Evolutionary conservation across 2,113 vertebrate genomes (phyloP), one percentile per base, ranked within the genome.

Genomic region (Ctenomys sociabilis): DNA sequence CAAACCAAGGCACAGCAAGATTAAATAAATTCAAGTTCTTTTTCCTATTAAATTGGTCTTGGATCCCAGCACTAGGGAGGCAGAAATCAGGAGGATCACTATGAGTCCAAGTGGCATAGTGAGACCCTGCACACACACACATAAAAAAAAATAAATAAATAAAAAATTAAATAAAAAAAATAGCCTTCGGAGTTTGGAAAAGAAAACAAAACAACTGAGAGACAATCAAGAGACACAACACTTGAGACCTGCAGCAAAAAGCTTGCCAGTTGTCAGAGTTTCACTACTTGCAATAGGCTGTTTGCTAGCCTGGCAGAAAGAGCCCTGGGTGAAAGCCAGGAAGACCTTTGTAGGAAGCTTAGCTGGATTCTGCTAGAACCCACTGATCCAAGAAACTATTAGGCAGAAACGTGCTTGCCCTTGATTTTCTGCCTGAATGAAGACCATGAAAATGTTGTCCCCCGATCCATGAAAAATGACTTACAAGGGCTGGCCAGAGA

Each of bases 141-240:
- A n/a, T n/a, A n/a, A n/a, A n/a, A n/a, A n/a, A n/a, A n/a, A n/a
- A n/a, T n/a, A n/a, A n/a, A n/a, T 49, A 49, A 49, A 49, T 49
- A 49, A 49, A 49, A n/a, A n/a, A n/a, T n/a, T 49, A 49, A 49
- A 49, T 4, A 4, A 49, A 49, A 10, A 1, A 49, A 49, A 85
- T 88, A 77, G 84, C 26, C 35, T 24, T 57, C 59, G 66, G 90
- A 92, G 92, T 94, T 64, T 84, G 35, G 54, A 8, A 77, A 59
- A 94, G 22, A 93, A 91, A 91, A 59, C 85, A 85, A 88, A 94
- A 85, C 16, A 45, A 82, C 35, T 24, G 21, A 94, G 64, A 95
- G n/a, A 75, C 81, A 92, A 90, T 11, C 13, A 64, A 13, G 10
- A 95, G 28, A 66, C 70, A 30, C 0, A 9, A 22, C n/a, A 63